phyloP scores from a whole-genome alignment of 2,113 vertebrate genomes.

The Vireo altiloquus region DNA sequence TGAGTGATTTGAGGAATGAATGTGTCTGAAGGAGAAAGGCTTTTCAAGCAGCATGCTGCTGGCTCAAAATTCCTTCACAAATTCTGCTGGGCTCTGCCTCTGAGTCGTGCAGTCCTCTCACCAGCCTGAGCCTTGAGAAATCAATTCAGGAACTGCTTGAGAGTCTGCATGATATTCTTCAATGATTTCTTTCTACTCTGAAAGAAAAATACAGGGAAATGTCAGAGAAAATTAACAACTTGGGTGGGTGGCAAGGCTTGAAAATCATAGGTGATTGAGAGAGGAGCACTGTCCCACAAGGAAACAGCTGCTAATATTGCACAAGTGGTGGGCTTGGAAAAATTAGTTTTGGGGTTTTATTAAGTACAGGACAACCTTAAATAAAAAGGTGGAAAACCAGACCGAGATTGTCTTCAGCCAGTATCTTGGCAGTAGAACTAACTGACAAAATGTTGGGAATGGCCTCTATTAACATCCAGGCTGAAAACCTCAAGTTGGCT shows the following conservation, averaged over 20 bases:
- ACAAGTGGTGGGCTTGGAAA: neutral
- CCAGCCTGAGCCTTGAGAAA: constrained; percentile 24
- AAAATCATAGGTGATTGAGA: neutral
- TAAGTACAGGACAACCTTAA: neutral
- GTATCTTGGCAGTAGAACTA: neutral
- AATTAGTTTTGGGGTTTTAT: neutral
- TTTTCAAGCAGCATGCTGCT: constrained; percentile 35
- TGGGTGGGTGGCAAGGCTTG: neutral
- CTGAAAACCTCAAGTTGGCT: neutral
- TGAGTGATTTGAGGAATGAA: neutral
- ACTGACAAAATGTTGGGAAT: neutral
- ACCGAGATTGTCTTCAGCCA: neutral
- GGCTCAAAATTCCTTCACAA: constrained; percentile 37
- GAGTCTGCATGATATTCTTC: constrained; percentile 14
- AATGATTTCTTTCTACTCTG: neutral
- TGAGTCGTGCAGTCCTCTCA: constrained; percentile 8
- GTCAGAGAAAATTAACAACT: constrained; percentile 24
- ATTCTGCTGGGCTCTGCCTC: constrained; percentile 17
- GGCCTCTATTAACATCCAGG: neutral
- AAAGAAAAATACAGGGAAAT: constrained; percentile 19
- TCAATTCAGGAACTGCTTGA: constrained; percentile 15
- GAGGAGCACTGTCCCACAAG: neutral
- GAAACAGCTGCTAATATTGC: neutral
- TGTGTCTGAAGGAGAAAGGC: constrained; percentile 21
- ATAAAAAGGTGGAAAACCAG: neutral